Conservation (phyloP, 2,113 vertebrate genomes). For the Lucifuga dentata region DNA sequence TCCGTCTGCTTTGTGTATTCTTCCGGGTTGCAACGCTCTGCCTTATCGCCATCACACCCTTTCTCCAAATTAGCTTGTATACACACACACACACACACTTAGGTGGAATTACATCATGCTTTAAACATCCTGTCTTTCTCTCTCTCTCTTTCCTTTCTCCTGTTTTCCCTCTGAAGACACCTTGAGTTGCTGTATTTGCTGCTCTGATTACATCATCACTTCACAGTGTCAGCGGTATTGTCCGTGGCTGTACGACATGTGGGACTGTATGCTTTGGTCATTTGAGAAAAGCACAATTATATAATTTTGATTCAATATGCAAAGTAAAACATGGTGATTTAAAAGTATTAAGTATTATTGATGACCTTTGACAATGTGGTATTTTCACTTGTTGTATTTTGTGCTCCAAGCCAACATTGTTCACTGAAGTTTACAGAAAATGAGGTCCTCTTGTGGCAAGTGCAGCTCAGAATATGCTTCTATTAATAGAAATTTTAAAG, state of each 20-base stretch:
- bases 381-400: neutral
- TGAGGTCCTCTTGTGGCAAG: too few relatives aligned
- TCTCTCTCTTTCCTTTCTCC: neutral
- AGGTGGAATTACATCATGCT: conserved; percentile 38
- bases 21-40: conserved; percentile 35
- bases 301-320: too few relatives aligned
- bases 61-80: neutral
- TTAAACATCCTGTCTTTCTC: conserved; percentile 31
- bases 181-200: neutral
- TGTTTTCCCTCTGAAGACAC: neutral
- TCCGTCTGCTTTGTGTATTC: conserved; percentile 29
- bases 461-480: too few relatives aligned
- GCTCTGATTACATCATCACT: neutral
- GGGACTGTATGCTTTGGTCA: neutral
- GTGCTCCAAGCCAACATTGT: too few relatives aligned
- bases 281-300: too few relatives aligned
- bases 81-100: neutral
- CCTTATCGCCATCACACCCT: conserved; percentile 41
- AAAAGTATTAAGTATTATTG: neutral
- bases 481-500: too few relatives aligned
- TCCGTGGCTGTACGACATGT: too few relatives aligned
- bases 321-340: too few relatives aligned
- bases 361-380: neutral
- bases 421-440: too few relatives aligned
- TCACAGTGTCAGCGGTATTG: neutral